phyloP scores from a whole-genome alignment of 2,113 vertebrate genomes.

The Microcebus griseorufus region DNA sequence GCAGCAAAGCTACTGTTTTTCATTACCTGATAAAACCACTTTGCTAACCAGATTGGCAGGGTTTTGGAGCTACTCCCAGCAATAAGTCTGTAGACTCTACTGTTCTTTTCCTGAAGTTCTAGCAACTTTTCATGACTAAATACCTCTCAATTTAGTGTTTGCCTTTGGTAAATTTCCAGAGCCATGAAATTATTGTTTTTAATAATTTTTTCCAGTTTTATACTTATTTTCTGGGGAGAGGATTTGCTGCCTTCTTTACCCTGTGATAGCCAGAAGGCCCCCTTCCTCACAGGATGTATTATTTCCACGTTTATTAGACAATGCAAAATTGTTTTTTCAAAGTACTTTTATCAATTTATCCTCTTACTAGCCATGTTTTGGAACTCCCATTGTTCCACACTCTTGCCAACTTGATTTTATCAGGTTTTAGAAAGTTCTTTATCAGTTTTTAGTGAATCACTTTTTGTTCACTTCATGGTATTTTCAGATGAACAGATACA shows the following conservation, averaged over 20 bases:
- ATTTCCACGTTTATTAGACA: constrained; percentile 17
- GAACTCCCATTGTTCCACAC: background rate
- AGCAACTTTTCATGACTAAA: background rate
- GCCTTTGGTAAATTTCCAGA: background rate
- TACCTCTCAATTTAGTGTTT: background rate
- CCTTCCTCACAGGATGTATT: background rate
- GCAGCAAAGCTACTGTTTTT: background rate
- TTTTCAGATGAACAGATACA: background rate
- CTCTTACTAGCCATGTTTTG: background rate
- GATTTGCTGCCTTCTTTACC: background rate
- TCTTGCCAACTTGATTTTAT: background rate
- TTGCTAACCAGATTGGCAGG: background rate
- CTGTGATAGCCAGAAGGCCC: background rate
- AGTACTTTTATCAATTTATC: background rate
- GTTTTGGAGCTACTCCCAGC: background rate
- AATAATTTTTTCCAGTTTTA: background rate
- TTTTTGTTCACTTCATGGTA: background rate
- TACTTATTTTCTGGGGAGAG: background rate
- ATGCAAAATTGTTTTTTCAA: background rate
- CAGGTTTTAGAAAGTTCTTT: background rate
- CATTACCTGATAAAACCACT: background rate
- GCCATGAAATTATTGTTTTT: background rate
- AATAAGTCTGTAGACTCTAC: background rate
- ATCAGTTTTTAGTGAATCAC: background rate
- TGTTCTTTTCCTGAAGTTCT: background rate